Percentiles rank a stretch among this genome's conserved stretches.
Conservation (phyloP, 2,888 invertebrate species). For the Ectobius pallidus region DNA sequence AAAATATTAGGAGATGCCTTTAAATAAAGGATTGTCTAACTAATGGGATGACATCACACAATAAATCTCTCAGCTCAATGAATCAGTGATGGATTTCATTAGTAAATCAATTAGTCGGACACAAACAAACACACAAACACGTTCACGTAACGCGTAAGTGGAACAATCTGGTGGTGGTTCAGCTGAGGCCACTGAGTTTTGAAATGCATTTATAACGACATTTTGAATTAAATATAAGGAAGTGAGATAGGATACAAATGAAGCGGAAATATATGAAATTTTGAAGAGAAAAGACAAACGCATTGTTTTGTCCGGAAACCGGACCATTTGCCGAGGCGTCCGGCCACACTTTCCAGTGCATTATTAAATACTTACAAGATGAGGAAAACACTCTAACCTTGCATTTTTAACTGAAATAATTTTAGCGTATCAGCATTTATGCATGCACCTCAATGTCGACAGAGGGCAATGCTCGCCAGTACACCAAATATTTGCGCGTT, state of each 20-base stretch:
- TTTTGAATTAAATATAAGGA: neutral
- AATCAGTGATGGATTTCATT: neutral
- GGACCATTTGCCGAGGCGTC: neutral
- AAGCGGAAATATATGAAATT: slow-evolving; percentile 2
- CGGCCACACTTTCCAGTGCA: neutral
- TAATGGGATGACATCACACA: neutral
- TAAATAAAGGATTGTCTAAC: neutral
- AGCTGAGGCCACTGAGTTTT: neutral
- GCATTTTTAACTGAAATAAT: too few relatives aligned
- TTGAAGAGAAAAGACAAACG: neutral
- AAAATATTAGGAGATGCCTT: neutral
- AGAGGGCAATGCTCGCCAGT: too few relatives aligned
- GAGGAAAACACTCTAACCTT: too few relatives aligned
- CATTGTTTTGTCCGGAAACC: neutral
- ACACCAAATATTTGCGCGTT: too few relatives aligned
- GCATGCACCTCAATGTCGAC: too few relatives aligned
- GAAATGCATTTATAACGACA: neutral
- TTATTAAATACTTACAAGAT: neutral
- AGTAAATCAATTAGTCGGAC: neutral
- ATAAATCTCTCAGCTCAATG: neutral
- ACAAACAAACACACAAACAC: neutral
- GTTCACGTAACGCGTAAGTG: neutral
- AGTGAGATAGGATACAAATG: neutral
- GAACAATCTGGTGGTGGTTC: neutral
- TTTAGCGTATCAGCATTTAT: too few relatives aligned